Base-by-base conservation (phyloP, 2,888 invertebrate genomes). In the Eubasilissa splendida region DNA sequence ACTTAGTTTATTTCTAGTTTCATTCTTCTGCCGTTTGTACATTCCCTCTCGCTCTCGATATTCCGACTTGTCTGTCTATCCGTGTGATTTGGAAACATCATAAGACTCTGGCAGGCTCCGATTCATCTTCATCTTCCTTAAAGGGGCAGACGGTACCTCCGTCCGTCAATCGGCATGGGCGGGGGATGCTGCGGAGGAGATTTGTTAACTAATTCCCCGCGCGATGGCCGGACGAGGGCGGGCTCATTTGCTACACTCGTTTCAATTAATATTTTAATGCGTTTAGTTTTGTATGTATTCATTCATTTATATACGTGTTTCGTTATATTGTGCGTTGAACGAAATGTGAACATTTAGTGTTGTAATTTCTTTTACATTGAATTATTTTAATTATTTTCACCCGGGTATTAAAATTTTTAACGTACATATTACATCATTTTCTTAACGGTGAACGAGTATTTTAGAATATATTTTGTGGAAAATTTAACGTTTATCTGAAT, bases 91-190 rank as follows among this genome's bases (percentile, higher is more conserved):
- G 63, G 42, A 42, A 42, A 42, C 63, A 63, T 63, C 63, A 4
- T 31, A 9, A 31, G 33, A 12, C 14, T 50, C 10, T 53, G 14
- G 33, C 68, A 14, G 12, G 54, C 42, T 54, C 65, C 79, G 58
- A 79, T 79, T 65, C 79, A 79, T 79, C 79, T 80, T 80, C 80
- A 58, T 80, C 80, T 60, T 58, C 33, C 54, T 76, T 68, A 65
- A 80, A 76, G 65, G 65, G 68, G 42, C 77, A n/a, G 11, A 11
- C 22, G 33, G 14, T 12, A 12, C 59, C 76, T 52, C 58, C 68
- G 42, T 54, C 42, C 56, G 75, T 52, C 68, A 54, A 42, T 76
- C 59, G 22, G 11, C 68, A 54, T 58, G 54, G 54, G 54, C 60
- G 42, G 42, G 42, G 75, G 73, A 14, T 53, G 56, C 50, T 52